Base-by-base conservation (phyloP, 2,113 vertebrate species). In the Haliaeetus leucogaster region DNA sequence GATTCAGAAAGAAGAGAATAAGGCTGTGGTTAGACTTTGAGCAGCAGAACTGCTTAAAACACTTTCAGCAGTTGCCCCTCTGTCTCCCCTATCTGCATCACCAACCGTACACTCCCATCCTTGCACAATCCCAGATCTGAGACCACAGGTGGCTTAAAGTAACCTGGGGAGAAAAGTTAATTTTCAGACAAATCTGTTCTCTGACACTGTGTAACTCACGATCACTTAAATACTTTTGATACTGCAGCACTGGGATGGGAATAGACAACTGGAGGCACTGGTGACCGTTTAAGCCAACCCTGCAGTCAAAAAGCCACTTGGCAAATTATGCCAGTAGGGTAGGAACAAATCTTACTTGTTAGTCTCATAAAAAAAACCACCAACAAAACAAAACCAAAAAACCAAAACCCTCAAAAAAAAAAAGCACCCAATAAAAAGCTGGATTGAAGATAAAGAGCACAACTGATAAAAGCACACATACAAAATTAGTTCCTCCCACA, bases 331-430 rank as follows among this genome's bases (percentile, higher is more conserved):
- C 32, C 29, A 84, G 16, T 21, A 81, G 45, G 15, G 56, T 58
- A 94, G 70, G 43, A 89, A 94, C 55, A 97, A 95, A 93, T 68
- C 67, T 53, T n/a, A 90, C 55, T 83, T 82, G 83, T 72, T 91
- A 88, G 59, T 82, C 55, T 85, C 25, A 50, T 79, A 16, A 58
- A 15, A 13, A 78, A 53, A 61, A 42, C 3, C 45, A 47, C 20
- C 19, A 47, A 21, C 42, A 55, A 40, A 68, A 8, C 9, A 29
- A 58, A 20, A 48, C 23, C 27, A 61, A 83, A 19, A 52, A 90
- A 53, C 7, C 9, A 29, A 58, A 27, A 95, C 27, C 15, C 26
- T 53, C 52, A 45, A 81, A 85, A 95, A 95, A 65, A 62, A 70
- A 42, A 42, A 42, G 14, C 17, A 2, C 7, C 47, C 50, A 85